Evolutionary conservation across 2,113 vertebrate species (phyloP), one percentile per base, ranked within the genome.

Genomic region (Nesoenas mayeri): DNA sequence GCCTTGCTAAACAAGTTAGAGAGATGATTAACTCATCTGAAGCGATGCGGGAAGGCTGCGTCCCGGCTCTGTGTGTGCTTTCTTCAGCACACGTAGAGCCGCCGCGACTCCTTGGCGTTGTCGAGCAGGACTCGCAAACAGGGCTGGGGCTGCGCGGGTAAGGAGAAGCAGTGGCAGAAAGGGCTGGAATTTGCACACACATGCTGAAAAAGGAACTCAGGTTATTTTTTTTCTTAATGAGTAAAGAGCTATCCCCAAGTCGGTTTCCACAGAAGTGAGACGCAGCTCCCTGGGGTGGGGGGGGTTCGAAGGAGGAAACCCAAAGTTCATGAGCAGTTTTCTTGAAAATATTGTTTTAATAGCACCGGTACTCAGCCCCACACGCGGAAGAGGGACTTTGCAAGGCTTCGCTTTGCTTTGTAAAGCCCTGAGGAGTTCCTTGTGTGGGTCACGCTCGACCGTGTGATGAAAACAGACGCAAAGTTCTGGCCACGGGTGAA

Each of bases 11-110:
- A 65, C 95, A 75, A 96, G 95, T 93, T 89, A 72, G 61, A 80
- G 90, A 93, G 92, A 94, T 96, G 56, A 96, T 95, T 96, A 96
- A 94, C 88, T 93, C 6, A 0, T 95, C 88, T 90, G 90, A 93
- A 94, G 80, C 48, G 42, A 85, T 88, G 88, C 12, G 5, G 95
- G 79, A 93, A 90, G 92, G 64, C 75, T 74, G 69, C 3, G 12
- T 96, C 88, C 75, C 2, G 1, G 36, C 24, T 42, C 24, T 42
- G 58, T 2, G 1, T 47, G 71, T 56, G 65, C 71, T 94, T 92
- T 77, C 88, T 61, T 48, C 89, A 66, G 89, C 70, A 61, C 70
- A 74, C 42, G 17, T 5, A 79, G 36, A 69, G 62, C 87, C 47
- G 67, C 81, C 44, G 25, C 1, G 0, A 8, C 67, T 61, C 70